Evolutionary conservation across 2,113 vertebrate species (phyloP), one percentile per base, ranked within the genome.

Genomic region (Serinus canaria): DNA sequence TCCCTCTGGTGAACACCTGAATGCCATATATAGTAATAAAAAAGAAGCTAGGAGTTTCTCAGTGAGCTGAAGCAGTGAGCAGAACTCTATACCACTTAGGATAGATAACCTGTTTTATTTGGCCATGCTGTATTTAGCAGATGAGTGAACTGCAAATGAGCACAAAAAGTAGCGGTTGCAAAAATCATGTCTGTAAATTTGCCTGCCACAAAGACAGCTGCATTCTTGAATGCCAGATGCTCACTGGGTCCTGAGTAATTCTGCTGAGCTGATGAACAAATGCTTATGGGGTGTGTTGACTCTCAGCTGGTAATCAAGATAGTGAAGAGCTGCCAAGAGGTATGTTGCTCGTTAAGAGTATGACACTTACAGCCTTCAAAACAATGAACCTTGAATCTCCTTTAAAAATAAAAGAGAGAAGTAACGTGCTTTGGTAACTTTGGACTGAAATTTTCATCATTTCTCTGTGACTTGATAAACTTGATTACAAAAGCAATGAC

Each of bases 231-330:
- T 79, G 70, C 78, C 87, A 90, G 50, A 87, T 92, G 19, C 67
- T 95, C 0, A 2, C 64, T 68, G 60, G 35, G 64, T 75, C 74
- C 70, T 3, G 1, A 90, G 58, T 68, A 91, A 78, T 79, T 90
- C 70, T 79, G 74, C 87, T 81, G 94, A 91, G 56, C 39, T 87
- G 89, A 87, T 33, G 39, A 92, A 78, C 64, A 83, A 94, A 89
- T 4, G 4, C 49, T 76, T 87, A 68, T 4, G 79, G 69, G 3
- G 10, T 80, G 67, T 89, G 75, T 68, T 91, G 78, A 68, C 67
- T 76, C 88, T 83, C 72, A 94, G 75, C 67, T 83, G 62, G 72
- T 83, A 46, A 33, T 73, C 85, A 79, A 37, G 33, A 58, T 30
- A 68, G 17, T 9, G 18, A 82, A 85, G 33, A 60, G 39, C 79